Evolutionary conservation across 2,888 invertebrate species (phyloP), one percentile per base, ranked within the genome.

Genomic region (Plebejus anna): DNA sequence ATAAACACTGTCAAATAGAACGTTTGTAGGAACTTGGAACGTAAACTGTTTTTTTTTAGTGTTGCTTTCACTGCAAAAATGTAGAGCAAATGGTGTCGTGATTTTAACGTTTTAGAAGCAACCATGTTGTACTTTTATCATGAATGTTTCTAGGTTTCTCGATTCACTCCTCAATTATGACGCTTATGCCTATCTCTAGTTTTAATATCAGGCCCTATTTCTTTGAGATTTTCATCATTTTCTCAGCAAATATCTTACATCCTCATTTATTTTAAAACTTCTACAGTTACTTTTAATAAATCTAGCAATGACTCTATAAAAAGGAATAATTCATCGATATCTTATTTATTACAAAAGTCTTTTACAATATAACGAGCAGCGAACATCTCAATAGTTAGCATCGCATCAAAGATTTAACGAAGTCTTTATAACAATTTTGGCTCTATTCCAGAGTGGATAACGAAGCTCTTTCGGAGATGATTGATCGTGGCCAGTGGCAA

Each of bases 341-440:
- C 72, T 47, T 47, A 59, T 73, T 47, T 42, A 72, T 72, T n/a
- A 70, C 75, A 77, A 59, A 72, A 77, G 78, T 80, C 79, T 81
- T 82, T 82, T 81, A 70, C 79, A 80, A 78, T 81, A 80, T 81
- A 80, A 83, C 81, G 79, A 81, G 78, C 80, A 81, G 80, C 78
- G 81, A 80, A 82, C 81, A 83, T 83, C 83, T 86, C 87, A 87
- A 88, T 87, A 87, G 85, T 84, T 81, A 83, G 82, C 83, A 82
- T 84, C 84, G 86, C 85, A 86, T 89, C 88, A 86, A 87, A 88
- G 86, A 86, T 88, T 90, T 89, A 92, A 91, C 89, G 89, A 89
- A 90, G 82, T 88, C 88, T 91, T 91, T 89, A 91, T 91, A 88
- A 91, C 89, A 87, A 86, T 87, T 91, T 91, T 93, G 92, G 92